Percentiles rank a stretch among this genome's conserved stretches.
These are phyloP conservation scores for Anadara kagoshimensis DNA, from an alignment of 1,140 invertebrate genomes.

Conservation along the genomic window DNA sequence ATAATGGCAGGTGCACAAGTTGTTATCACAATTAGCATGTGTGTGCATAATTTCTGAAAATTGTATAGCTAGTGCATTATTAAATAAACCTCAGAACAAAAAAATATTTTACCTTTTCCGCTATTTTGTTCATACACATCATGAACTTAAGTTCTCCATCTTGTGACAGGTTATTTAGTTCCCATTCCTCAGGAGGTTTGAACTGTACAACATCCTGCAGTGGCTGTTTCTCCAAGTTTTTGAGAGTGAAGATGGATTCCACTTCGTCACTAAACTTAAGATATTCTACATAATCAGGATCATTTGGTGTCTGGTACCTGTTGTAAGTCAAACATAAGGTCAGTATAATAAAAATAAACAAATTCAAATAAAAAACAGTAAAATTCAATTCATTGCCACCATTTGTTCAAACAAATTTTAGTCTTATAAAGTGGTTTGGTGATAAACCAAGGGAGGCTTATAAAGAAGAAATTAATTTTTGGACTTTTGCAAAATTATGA, in stretches of 20 bases:
- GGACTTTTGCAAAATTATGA: no score
- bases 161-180: conserved; percentile 55
- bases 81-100: neutral
- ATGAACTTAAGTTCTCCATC: conserved; percentile 51
- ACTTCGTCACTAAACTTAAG: conserved; percentile 70
- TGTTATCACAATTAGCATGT: no score
- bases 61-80: no score
- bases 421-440: no score
- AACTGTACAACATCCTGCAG: conserved; percentile 64
- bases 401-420: no score
- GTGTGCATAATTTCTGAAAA: no score
- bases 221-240: conserved; percentile 71
- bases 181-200: conserved; percentile 64
- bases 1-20: no score
- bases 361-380: no score
- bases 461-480: no score
- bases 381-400: no score
- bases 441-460: no score
- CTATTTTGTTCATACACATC: conserved; percentile 63
- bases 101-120: conserved; percentile 61
- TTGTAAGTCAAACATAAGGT: neutral
- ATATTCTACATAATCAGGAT: conserved; percentile 68
- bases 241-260: conserved; percentile 72
- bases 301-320: conserved; percentile 59
- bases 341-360: no score